Evolutionary conservation across 2,888 invertebrate species (phyloP).

Genomic region (Cistogaster globosa): DNA sequence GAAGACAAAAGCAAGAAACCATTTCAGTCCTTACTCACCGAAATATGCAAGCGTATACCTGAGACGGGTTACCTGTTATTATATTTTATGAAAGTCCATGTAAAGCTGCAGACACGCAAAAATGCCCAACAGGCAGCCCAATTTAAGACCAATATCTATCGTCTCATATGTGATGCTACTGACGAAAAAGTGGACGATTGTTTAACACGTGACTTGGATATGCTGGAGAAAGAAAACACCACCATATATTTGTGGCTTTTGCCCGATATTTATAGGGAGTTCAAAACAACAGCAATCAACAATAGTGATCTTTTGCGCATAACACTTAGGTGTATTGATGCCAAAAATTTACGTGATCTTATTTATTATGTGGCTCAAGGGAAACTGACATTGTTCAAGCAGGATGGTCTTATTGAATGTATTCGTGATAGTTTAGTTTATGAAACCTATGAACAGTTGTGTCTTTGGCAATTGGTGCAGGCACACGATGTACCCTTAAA

Average conservation of each 20-base stretch:
- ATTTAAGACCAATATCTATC: slow-evolving; percentile 93
- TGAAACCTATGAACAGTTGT: slow-evolving; percentile 99
- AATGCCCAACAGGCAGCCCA: slow-evolving; percentile 85
- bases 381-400: slow-evolving; percentile 91
- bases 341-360: slow-evolving; percentile 93
- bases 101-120: slow-evolving; percentile 84
- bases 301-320: slow-evolving; percentile 94
- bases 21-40: slow-evolving; percentile 90
- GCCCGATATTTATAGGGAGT: slow-evolving; percentile 95
- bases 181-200: slow-evolving; percentile 84
- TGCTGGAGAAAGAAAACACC: slow-evolving; percentile 94
- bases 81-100: slow-evolving; percentile 94
- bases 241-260: slow-evolving; percentile 95
- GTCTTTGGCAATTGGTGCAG: slow-evolving; percentile 97
- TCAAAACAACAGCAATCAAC: slow-evolving; percentile 93
- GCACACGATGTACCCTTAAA: slow-evolving; percentile 98
- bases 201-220: slow-evolving; percentile 89
- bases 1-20: slow-evolving; percentile 91
- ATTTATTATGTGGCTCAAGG: slow-evolving; percentile 96
- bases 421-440: slow-evolving; percentile 93
- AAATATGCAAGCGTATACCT: slow-evolving; percentile 89
- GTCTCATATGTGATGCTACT: slow-evolving; percentile 92
- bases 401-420: slow-evolving; percentile 89
- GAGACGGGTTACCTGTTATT: slow-evolving; percentile 93
- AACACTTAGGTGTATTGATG: slow-evolving; percentile 95